Evolutionary conservation across 2,113 vertebrate species (phyloP), one percentile per base, ranked within the genome.

Genomic region (Calyptomena viridis): DNA sequence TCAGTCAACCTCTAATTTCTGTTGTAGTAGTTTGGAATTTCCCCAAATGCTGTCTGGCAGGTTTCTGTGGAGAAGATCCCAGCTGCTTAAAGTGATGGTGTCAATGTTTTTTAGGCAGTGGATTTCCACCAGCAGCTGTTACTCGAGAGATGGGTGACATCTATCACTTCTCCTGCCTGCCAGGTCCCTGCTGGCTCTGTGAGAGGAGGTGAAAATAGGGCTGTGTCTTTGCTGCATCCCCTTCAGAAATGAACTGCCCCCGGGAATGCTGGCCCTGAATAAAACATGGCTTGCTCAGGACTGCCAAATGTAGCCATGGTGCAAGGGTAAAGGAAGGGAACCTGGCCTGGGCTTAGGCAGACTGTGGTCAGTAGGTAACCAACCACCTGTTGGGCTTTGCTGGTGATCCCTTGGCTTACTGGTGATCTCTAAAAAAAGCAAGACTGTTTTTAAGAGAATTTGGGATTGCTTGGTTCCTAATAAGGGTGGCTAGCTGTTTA

Each of bases 331-430:
- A 23, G 58, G 40, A 63, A 35, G 23, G 44, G 25, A 55, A 8
- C 28, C 46, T 2, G 2, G 27, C 42, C 33, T 42, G 21, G 17
- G 12, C 7, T 59, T 25, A 2, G 16, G 55, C 53, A 76, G 62
- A 11, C 37, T 77, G 40, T 27, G 49, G 30, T 71, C 0, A 0
- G 46, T 40, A 16, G 42, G 23, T 53, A 35, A 39, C 13, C 25
- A 42, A 35, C 13, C 25, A 42, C 49, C 44, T 55, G 20, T 3
- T 75, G 31, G 44, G 47, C 66, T 84, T 67, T 74, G 47, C 71
- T 67, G 18, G 18, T 47, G 30, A 35, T 53, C 23, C 19, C 23
- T 69, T 73, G 63, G 47, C 59, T 88, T 87, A 8, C 47, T 35
- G 49, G 35, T 24, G 27, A 16, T 66, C 30, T 52, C n/a, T 67